Percentiles rank a stretch among this genome's conserved stretches.
Conservation (phyloP, 2,888 invertebrate genomes). For the Synergus japonicus region DNA sequence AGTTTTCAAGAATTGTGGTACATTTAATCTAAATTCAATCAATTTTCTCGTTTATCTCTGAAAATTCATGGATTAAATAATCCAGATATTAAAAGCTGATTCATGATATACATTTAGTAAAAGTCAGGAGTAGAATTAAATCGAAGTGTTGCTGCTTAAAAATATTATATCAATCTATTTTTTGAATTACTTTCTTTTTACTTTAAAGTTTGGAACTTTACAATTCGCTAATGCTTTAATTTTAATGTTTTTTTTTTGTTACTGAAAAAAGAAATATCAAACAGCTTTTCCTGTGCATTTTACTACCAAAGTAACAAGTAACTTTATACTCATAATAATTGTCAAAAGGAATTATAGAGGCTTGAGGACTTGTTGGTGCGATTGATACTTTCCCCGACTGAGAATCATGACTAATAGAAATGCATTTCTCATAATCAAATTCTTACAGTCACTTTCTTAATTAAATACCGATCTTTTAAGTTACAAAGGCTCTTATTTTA, state of each 20-base stretch:
- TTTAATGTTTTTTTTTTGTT: background rate
- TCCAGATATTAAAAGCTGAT: background rate
- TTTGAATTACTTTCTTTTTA: background rate
- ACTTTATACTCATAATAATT: too few relatives aligned
- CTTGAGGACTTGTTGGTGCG: too few relatives aligned
- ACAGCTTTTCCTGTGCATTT: background rate
- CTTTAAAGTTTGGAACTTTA: background rate
- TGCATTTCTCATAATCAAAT: constrained; percentile 9
- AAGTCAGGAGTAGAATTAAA: background rate
- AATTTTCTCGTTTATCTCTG: background rate
- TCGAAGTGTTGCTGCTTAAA: background rate
- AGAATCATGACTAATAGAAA: background rate
- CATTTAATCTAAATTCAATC: background rate
- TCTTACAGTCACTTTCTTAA: background rate
- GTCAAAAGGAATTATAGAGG: too few relatives aligned
- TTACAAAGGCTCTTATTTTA: background rate
- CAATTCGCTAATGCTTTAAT: background rate
- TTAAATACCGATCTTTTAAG: constrained; percentile 1
- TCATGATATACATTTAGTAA: background rate
- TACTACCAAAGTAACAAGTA: background rate
- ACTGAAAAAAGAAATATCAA: background rate
- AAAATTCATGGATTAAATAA: too few relatives aligned
- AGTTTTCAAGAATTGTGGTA: constrained; percentile 42
- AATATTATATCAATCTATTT: background rate
- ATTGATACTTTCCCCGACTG: background rate